These are phyloP conservation scores for Tarsius wallacei DNA, from an alignment of 2,797 vertebrate species.

Conservation along the genomic window DNA sequence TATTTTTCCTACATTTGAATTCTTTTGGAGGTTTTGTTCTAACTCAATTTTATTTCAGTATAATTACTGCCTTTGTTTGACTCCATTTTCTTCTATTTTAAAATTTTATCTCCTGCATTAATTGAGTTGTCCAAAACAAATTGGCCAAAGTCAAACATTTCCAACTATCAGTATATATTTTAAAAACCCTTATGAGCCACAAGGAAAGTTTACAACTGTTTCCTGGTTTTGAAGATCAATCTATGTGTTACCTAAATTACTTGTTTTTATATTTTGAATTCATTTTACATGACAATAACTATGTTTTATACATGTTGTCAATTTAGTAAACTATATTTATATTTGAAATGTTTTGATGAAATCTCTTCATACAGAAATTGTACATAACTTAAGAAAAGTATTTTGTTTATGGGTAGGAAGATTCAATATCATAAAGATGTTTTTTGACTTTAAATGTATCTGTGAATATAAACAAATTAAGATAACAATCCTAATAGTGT, in stretches of 20 bases:
- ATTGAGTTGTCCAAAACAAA: slow-evolving; percentile 13
- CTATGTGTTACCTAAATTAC: not conserved
- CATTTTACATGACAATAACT: not conserved
- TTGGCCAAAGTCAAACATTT: slow-evolving; percentile 16
- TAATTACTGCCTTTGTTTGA: not conserved
- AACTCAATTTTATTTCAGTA: not conserved
- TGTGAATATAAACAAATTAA: not conserved
- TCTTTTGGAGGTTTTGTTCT: not conserved
- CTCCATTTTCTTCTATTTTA: not conserved
- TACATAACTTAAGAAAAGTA: not conserved
- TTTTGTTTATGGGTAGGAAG: not conserved
- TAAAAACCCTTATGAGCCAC: not conserved
- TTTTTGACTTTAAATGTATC: not conserved
- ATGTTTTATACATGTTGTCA: not conserved
- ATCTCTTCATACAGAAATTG: not conserved
- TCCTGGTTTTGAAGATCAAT: not conserved
- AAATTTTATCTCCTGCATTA: not conserved
- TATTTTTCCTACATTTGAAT: not conserved
- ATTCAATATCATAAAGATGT: not conserved
- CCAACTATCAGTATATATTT: not conserved
- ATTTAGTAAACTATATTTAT: not conserved
- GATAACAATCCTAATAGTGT: not conserved
- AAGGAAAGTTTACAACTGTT: not conserved
- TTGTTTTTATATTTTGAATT: slow-evolving; percentile 20
- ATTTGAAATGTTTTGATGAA: slow-evolving; percentile 48